Base-by-base conservation (phyloP, 2,797 vertebrate genomes). In the Peromyscus nudipes region DNA sequence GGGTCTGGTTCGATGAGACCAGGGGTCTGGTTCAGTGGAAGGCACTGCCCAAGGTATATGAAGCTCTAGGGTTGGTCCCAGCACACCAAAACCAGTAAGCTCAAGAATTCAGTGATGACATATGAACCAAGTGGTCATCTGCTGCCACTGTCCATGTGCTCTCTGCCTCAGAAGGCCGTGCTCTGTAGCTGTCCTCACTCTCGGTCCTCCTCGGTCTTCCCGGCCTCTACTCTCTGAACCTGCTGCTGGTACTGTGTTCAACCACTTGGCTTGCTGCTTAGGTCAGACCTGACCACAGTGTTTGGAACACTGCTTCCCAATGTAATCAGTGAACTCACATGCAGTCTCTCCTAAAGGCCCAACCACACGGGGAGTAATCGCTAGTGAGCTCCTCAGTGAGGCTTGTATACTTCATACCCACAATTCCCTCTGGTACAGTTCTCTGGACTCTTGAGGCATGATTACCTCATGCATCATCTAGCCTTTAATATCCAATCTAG, bases 141-240 rank as follows among this genome's bases (percentile, higher is more conserved):
- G 31, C 52, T 87, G 69, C 23, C 27, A 40, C n/a, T 55, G 29
- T 27, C 31, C 52, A 37, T 21, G 16, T 73, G 57, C n/a, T 52
- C 65, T 92, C 3, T 87, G 85, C 69, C 49, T 67, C 40, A 31
- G 6, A 69, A 92, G 4, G 52, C 31, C 7, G 4, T 5, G 13
- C n/a, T 71, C 76, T 86, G 4, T 8, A 65, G 27, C 29, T n/a
- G 71, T 60, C 31, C 29, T 17, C 85, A 69, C 49, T 49, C 55
- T 55, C 55, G 14, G 55, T 55, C 52, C 49, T 52, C 49, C 46
- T 84, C 25, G 13, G 43, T 62, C 31, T 16, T 55, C 57, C 92
- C 0, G 0, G 49, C 3, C 4, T 14, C 34, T 2, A 37, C 43
- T 16, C 40, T 55, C 81, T 40, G 13, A 69, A 5, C 37, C 31